Evolutionary conservation across 1,140 invertebrate genomes (phyloP), one percentile per base, ranked within the genome.

Genomic region (Drosophila melanica): DNA sequence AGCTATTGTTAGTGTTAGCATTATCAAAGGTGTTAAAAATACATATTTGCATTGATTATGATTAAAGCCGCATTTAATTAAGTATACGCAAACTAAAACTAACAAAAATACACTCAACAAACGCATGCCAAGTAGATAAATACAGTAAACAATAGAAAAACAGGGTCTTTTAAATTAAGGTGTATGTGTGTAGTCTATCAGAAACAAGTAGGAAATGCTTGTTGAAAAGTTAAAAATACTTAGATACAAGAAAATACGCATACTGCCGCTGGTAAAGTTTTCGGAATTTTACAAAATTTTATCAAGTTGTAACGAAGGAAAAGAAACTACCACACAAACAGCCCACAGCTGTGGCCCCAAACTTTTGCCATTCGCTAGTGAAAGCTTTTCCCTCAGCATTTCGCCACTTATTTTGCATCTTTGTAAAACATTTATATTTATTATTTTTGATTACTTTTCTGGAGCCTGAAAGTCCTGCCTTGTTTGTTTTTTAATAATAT

Each of bases 211-310:
- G 7, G 7, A 1, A 41, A 6, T 41, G 39, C 39, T 41, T 11
- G 11, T 14, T 41, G 7, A 48, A 48, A 42, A 42, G 37, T 41
- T 55, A 33, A 53, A 33, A 53, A 18, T 18, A 39, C 58, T 75
- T 64, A 37, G 39, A 48, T 37, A 41, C 18, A 41, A 41, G 59
- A 80, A 75, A 69, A 37, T 35, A 48, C 44, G 30, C 20, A 57
- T 44, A 50, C 70, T 41, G 23, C 27, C 35, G 39, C 33, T 67
- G 33, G 37, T 20, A 33, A 75, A 75, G 75, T 78, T 67, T 73
- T 50, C 68, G 79, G 70, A 71, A 79, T 74, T 79, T 79, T 68
- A 79, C 77, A 76, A 8, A 35, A 35, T 35, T 35, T 35, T 35
- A 75, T 44, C 62, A 70, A 44, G 54, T 79, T 62, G 60, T 48